phyloP scores from a whole-genome alignment of 1,140 invertebrate genomes.

The Phymastichus coffea region DNA sequence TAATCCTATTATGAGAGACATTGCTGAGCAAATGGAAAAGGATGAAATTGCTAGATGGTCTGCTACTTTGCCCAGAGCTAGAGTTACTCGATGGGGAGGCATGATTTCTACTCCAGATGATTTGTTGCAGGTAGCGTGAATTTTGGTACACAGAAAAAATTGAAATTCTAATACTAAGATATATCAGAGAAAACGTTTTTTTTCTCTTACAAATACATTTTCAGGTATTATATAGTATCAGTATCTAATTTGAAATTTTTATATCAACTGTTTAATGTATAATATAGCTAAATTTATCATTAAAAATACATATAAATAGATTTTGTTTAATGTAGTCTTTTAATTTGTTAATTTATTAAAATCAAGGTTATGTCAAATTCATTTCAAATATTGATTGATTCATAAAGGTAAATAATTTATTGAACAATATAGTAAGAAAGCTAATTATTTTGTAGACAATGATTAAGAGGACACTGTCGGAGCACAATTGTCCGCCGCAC shows the following conservation, averaged over 20 bases:
- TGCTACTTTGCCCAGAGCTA: constrained; percentile 75
- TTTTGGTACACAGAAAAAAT: too few relatives aligned
- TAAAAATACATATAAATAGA: background rate
- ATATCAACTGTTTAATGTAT: too few relatives aligned
- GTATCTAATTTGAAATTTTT: too few relatives aligned
- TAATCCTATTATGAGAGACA: constrained; percentile 85
- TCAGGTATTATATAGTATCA: too few relatives aligned
- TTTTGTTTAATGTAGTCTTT: background rate
- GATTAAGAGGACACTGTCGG: constrained; percentile 88
- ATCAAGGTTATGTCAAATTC: background rate
- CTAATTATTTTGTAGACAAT: constrained; percentile 65
- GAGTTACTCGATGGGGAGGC: constrained; percentile 93
- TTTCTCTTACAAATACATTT: too few relatives aligned
- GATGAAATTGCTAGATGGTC: constrained; percentile 93
- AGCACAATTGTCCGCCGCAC: constrained; percentile 88
- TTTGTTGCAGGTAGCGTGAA: constrained; percentile 73
- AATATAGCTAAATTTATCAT: too few relatives aligned
- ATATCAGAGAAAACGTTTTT: too few relatives aligned
- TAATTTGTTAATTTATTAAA: constrained; percentile 2
- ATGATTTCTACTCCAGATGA: constrained; percentile 97
- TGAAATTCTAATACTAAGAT: too few relatives aligned
- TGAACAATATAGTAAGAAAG: background rate
- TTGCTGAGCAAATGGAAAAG: constrained; percentile 89
- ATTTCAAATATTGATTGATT: background rate
- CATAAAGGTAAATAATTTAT: background rate